Conservation (phyloP, 2,113 vertebrate genomes). For the Cottus gobio region DNA sequence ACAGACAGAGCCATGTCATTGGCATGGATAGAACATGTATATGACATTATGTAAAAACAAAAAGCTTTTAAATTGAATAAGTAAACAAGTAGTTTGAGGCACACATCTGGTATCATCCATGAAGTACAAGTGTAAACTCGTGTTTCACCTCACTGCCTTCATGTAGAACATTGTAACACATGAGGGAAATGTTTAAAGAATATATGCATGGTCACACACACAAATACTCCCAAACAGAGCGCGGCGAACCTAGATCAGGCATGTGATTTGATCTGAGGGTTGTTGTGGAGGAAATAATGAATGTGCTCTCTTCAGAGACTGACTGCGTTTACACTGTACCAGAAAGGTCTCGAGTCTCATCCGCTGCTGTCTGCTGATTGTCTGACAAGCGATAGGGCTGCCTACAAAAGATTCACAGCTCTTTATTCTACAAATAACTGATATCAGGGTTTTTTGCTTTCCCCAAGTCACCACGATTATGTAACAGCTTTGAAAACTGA, state of each 20-base stretch:
- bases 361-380: background rate
- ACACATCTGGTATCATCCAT: background rate
- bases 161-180: slow-evolving; percentile 18
- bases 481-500: slow-evolving; percentile 5
- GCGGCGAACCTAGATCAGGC: slow-evolving; percentile 31
- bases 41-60: background rate
- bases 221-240: slow-evolving; percentile 12
- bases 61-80: background rate
- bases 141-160: background rate
- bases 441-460: background rate
- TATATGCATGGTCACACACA: slow-evolving; percentile 8
- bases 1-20: background rate
- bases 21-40: background rate
- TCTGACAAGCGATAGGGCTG: background rate
- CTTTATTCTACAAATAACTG: background rate
- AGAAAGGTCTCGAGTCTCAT: slow-evolving; percentile 1
- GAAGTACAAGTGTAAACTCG: background rate
- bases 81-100: background rate
- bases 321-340: slow-evolving; percentile 17
- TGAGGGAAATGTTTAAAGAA: background rate
- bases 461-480: slow-evolving; percentile 4
- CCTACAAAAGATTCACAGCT: background rate
- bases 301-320: slow-evolving; percentile 7
- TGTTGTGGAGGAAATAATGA: slow-evolving; percentile 46
- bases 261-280: slow-evolving; percentile 47